phyloP scores from a whole-genome alignment of 92 coral and sea anemone species.

The Zoanthus gigantus region DNA sequence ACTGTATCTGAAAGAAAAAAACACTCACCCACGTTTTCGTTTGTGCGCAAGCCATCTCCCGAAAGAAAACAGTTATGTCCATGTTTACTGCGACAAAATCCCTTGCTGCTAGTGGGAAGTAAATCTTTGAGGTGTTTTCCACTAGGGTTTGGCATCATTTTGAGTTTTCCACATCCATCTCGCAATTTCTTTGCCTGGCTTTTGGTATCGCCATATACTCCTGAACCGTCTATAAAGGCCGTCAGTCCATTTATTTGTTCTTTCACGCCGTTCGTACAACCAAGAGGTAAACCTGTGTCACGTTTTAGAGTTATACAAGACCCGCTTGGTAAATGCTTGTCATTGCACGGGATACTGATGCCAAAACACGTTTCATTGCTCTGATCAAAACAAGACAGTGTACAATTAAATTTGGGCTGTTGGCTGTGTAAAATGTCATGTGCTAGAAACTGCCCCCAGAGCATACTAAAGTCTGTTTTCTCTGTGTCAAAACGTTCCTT shows the following conservation, averaged over 20 bases:
- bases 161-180: conserved; percentile 42
- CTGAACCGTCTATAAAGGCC: conserved; percentile 72
- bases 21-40: conserved; percentile 62
- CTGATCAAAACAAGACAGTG: conserved; percentile 31
- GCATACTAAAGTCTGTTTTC: conserved; percentile 51
- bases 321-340: conserved; percentile 33
- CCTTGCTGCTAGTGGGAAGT: conserved; percentile 28
- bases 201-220: conserved; percentile 56
- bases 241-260: conserved; percentile 67
- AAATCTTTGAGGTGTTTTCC: conserved; percentile 22
- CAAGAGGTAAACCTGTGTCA: conserved; percentile 36
- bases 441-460: conserved; percentile 61
- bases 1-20: background rate
- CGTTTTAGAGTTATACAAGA: conserved; percentile 51
- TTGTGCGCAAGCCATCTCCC: conserved; percentile 65
- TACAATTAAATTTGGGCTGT: conserved; percentile 8
- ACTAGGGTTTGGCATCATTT: conserved; percentile 33
- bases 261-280: conserved; percentile 13
- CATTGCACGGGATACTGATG: conserved; percentile 43
- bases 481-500: conserved; percentile 1
- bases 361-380: conserved; percentile 52
- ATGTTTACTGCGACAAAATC: conserved; percentile 46
- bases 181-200: conserved; percentile 27
- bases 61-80: conserved; percentile 51
- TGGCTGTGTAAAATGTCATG: conserved; percentile 41